Evolutionary conservation across 2,888 invertebrate species (phyloP), one percentile per base, ranked within the genome.

Genomic region (Andrena chrysosceles): DNA sequence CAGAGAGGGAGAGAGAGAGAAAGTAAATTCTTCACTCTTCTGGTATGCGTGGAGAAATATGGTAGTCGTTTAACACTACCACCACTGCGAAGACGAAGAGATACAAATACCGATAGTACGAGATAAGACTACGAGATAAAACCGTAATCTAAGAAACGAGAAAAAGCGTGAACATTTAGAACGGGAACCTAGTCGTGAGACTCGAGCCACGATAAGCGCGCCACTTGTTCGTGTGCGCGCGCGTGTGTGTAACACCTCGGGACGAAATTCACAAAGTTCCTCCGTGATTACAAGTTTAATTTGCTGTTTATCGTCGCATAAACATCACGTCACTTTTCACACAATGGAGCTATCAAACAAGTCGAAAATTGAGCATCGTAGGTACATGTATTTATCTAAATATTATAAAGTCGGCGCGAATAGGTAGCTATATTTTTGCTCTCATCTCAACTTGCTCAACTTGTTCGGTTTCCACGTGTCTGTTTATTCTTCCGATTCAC

Each of bases 91-190:
- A 66, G 52, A 66, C 54, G 0, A 23, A 10, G n/a, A 79, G 72
- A 81, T 78, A 71, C 42, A 63, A 42, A 56, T 33, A 54, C 3
- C 62, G 78, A 77, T 77, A 71, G 67, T 63, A 16, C 4, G 16
- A 63, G 79, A 81, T 81, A 81, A 81, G 31, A 23, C 54, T 59
- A 13, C 8, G n/a, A 81, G 72, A 71, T 68, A 63, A 23, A 63
- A 59, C 29, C 59, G 42, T 77, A 64, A 81, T 81, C 70, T 63
- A 68, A 56, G 48, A 63, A 8, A 16, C 31, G 33, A 33, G 76
- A 76, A 78, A 71, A 78, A 64, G 33, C 67, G 48, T n/a, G 33
- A 49, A 35, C 35, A 7, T 49, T 33, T 49, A 29, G 20, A 62
- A 7, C 31, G 49, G 23, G 71, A 4, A 42, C 10, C 13, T 33